Evolutionary conservation across 1,140 invertebrate species (phyloP).

Genomic region (Laupala kohalensis): DNA sequence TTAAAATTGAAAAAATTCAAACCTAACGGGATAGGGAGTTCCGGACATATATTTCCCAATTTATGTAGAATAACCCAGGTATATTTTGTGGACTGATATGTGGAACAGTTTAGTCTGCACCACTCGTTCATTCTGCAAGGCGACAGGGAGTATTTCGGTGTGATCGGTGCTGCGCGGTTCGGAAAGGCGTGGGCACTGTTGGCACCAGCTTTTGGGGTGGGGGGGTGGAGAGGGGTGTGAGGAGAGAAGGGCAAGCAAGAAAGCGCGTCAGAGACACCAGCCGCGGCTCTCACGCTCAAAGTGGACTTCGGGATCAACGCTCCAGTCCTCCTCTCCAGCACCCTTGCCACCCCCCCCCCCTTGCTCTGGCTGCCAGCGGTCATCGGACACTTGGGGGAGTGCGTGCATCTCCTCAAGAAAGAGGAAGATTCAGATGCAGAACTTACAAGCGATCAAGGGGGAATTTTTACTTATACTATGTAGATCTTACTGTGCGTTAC

Average conservation of each 20-base stretch:
- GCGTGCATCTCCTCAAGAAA: background rate
- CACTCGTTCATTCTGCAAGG: too few species aligned
- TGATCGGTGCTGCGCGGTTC: background rate
- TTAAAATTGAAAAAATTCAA: too few species aligned
- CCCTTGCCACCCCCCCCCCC: background rate
- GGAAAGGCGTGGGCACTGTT: background rate
- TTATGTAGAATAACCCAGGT: too few species aligned
- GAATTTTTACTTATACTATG: too few species aligned
- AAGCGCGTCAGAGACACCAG: background rate
- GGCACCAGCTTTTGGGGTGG: background rate
- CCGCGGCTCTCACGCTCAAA: conserved; percentile 6
- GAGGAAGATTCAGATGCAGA: too few species aligned
- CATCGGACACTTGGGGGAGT: background rate
- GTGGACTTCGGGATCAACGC: conserved; percentile 8
- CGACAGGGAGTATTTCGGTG: too few species aligned
- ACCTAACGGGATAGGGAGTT: too few species aligned
- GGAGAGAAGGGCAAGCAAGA: background rate
- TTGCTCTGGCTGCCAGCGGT: background rate
- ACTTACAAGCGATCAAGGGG: too few species aligned
- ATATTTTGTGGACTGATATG: too few species aligned
- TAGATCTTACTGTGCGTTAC: too few species aligned
- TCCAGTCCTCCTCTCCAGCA: background rate
- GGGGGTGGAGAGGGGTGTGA: background rate
- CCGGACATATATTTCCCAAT: too few species aligned
- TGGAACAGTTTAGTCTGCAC: too few species aligned